Base-by-base conservation (phyloP, 2,888 invertebrate species). In the Meta bourneti region DNA sequence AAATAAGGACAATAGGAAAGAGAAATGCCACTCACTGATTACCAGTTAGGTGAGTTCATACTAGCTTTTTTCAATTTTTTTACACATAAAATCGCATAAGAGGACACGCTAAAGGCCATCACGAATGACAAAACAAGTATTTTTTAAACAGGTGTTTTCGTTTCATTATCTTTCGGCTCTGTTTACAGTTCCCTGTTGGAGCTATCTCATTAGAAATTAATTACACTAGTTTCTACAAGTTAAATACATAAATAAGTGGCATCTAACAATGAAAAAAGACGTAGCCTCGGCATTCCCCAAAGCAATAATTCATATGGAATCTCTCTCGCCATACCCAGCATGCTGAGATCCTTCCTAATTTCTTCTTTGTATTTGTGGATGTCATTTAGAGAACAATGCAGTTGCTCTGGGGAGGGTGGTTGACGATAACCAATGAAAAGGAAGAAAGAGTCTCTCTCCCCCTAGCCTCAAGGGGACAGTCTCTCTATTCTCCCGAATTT, bases 341-440 rank as follows among this genome's bases (percentile, higher is more conserved):
- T 61, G 79, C 90, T 71, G 79, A 49, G 74, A 74, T 85, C 80
- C 19, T 74, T 89, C 77, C 83, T 90, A 90, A 90, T 85, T 90
- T 90, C 90, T 75, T 80, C 78, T 86, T 91, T 82, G 75, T 81
- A 51, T 52, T 81, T 85, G 85, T 81, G 70, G 48, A 74, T 72
- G 90, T 90, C 90, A 84, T 90, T 90, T 80, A 48, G 75, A 81
- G 87, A 82, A 91, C 82, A 91, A 91, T 82, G 81, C 82, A 71
- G 61, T 81, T 49, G 54, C 79, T 77, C 83, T 48, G 16, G 74
- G 61, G 75, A 69, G 78, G 87, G 19, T 34, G 48, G 74, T 16
- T 7, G 72, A 52, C n/a, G 78, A 75, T 72, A 88, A 69, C 91
- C 91, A 91, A 91, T 91, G 86, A 52, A 70, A 91, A 78, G 54